Conservation (phyloP, 2,888 invertebrate species). For the Acronicta psi region DNA sequence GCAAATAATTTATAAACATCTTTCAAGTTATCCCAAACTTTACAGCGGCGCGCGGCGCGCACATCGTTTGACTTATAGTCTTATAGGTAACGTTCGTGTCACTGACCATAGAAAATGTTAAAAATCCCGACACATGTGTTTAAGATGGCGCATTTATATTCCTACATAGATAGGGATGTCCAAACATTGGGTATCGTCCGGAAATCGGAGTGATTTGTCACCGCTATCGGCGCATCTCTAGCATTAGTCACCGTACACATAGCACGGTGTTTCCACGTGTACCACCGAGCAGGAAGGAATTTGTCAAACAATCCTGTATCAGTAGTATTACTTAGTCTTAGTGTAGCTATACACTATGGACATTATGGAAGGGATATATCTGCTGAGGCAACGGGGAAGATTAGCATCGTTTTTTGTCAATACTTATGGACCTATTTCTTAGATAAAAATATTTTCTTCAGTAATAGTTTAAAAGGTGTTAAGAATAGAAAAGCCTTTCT, state of each 20-base stretch:
- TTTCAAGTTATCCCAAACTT: neutral
- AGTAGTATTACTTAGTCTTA: no score
- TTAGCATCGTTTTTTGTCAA: neutral
- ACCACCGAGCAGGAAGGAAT: slow-evolving; percentile 42
- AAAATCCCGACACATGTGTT: slow-evolving; percentile 2
- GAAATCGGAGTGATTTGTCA: slow-evolving; percentile 49
- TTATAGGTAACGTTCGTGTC: neutral
- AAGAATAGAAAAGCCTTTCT: no score
- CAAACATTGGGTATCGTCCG: slow-evolving; percentile 26
- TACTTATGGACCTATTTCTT: neutral
- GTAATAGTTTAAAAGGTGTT: no score
- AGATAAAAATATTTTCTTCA: no score
- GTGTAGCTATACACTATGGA: neutral
- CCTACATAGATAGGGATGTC: neutral
- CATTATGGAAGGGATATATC: neutral
- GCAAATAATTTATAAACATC: neutral
- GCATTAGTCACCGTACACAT: slow-evolving; percentile 37
- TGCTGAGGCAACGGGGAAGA: neutral
- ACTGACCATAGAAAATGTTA: neutral
- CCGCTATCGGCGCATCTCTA: slow-evolving; percentile 44
- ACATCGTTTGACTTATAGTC: slow-evolving; percentile 8
- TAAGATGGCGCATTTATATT: neutral
- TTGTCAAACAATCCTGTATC: slow-evolving; percentile 34
- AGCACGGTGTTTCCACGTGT: neutral
- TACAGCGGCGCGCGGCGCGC: neutral